Percentiles rank a stretch among this genome's conserved stretches.
These are phyloP conservation scores for Actenoides hombroni DNA, from an alignment of 2,113 vertebrate species.

Conservation along the genomic window DNA sequence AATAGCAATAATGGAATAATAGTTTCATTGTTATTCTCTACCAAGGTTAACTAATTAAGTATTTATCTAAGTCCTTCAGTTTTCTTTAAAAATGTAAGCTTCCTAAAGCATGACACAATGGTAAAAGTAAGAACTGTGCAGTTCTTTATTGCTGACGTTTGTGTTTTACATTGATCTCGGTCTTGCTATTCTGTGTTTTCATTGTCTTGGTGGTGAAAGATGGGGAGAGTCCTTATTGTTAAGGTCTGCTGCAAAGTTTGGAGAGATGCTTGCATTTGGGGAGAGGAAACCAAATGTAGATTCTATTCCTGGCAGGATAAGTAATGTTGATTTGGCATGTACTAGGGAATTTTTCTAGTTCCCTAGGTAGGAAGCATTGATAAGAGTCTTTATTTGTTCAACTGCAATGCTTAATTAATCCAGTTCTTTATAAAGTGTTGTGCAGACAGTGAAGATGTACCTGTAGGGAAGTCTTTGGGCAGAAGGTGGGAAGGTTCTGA, in stretches of 20 bases:
- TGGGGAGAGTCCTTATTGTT: background rate
- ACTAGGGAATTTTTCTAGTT: background rate
- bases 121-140: background rate
- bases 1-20: background rate
- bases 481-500: background rate
- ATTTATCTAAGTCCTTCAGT: background rate
- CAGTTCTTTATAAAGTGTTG: background rate
- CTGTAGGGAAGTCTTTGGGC: background rate
- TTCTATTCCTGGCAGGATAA: background rate
- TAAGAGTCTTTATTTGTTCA: background rate
- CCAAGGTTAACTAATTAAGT: background rate
- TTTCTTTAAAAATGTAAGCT: background rate
- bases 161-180: background rate
- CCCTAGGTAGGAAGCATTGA: background rate
- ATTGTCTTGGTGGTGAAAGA: background rate
- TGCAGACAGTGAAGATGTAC: background rate
- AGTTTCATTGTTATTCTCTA: background rate
- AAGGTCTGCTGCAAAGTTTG: background rate
- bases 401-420: background rate
- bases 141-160: background rate
- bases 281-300: background rate
- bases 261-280: background rate
- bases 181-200: background rate
- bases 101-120: background rate
- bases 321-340: background rate